These are phyloP conservation scores for Aurelia coerulea DNA, from an alignment of 30 jellyfish, hydroid and myxozoan genomes.

Conservation along the genomic window DNA sequence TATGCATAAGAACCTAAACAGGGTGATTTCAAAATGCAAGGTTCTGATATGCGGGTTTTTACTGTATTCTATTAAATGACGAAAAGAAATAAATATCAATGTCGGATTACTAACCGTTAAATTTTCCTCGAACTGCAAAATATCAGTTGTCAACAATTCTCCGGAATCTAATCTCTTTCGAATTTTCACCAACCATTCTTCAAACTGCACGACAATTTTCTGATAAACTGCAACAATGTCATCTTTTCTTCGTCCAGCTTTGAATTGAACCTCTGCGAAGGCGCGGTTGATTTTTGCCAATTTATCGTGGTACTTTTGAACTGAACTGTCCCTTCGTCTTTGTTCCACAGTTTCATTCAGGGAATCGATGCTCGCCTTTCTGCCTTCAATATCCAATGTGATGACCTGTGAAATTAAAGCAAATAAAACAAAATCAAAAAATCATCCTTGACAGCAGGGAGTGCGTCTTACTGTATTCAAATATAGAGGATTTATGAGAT, in stretches of 20 bases:
- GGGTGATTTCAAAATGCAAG: too few relatives aligned
- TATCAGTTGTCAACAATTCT: constrained; percentile 86
- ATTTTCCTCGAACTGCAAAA: constrained; percentile 84
- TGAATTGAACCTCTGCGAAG: constrained; percentile 71
- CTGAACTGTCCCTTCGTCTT: constrained; percentile 75
- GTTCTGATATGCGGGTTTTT: too few relatives aligned
- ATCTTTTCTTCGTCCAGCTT: constrained; percentile 69
- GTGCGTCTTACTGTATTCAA: too few relatives aligned
- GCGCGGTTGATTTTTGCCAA: constrained; percentile 66
- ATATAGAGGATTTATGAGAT: too few relatives aligned
- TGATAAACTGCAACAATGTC: constrained; percentile 81
- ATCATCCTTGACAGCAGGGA: background rate
- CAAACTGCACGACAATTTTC: constrained; percentile 80
- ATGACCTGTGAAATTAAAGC: constrained; percentile 39
- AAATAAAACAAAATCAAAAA: background rate
- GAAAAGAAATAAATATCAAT: too few relatives aligned
- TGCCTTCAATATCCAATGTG: constrained; percentile 87
- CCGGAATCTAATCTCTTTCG: constrained; percentile 72
- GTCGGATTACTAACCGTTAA: constrained; percentile 60
- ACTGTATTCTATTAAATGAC: too few relatives aligned
- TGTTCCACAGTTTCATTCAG: constrained; percentile 57
- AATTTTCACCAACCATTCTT: constrained; percentile 76
- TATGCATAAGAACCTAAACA: too few relatives aligned
- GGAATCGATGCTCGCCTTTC: constrained; percentile 83
- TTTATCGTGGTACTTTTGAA: constrained; percentile 64